Evolutionary conservation across 2,888 invertebrate species (phyloP), one percentile per base, ranked within the genome.

Genomic region (Sthenelais limicola): DNA sequence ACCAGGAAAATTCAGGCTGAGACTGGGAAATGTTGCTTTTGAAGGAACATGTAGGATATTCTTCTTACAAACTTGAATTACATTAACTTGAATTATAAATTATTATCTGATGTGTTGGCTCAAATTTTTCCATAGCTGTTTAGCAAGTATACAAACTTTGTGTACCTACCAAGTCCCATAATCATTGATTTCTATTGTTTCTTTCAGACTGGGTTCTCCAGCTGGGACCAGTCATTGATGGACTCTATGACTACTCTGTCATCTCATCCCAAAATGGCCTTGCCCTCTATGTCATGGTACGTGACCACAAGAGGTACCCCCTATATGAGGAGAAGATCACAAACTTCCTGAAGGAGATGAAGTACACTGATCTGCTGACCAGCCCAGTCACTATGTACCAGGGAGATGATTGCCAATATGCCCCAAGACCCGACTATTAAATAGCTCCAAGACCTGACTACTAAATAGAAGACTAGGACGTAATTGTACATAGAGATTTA

Each of bases 181-280:
- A n/a, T n/a, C n/a, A n/a, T n/a, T n/a, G n/a, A n/a, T n/a, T n/a
- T n/a, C n/a, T n/a, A n/a, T n/a, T n/a, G n/a, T n/a, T n/a, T n/a
- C n/a, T n/a, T n/a, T n/a, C n/a, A 86, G 85, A 85, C 81, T 86
- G 86, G 86, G 84, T 86, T 48, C 82, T 86, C 79, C 85, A 86
- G 77, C 79, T 82, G 76, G 86, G 86, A 49, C 86, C 86, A 33
- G 78, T 86, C 58, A 87, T 86, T 75, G 85, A 86, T 38, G 66
- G 66, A 7, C 73, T 73, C 35, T 81, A 80, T 62, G 79, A 84
- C 24, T 86, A 86, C 76, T 69, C 86, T 43, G 79, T 86, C 58
- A 84, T 81, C 48, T 83, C 85, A 21, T 86, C 86, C 73, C 80
- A 82, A 30, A 85, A 83, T 70, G 78, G 84, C 54, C 79, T 86